Evolutionary conservation across 2,888 invertebrate genomes (phyloP).

Genomic region (Adela reaumurella): DNA sequence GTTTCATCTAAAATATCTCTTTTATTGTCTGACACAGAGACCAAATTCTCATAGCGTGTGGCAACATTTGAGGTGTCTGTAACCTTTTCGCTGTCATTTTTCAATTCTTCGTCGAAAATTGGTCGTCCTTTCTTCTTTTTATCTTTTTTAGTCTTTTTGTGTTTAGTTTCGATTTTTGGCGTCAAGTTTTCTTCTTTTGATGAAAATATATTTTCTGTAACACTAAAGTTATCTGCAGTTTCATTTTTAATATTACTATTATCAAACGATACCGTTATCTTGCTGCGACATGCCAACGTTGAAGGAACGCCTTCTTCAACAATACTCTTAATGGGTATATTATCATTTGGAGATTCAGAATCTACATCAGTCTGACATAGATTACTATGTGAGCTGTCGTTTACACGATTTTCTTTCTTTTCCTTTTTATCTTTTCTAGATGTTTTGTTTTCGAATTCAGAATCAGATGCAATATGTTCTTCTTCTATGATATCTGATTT

Average conservation of each 20-base stretch:
- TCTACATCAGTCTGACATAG: too few species aligned
- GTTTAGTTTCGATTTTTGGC: not conserved
- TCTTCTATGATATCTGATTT: not conserved
- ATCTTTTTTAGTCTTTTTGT: not conserved
- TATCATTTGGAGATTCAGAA: constrained; percentile 5
- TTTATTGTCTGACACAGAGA: too few species aligned
- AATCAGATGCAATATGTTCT: not conserved
- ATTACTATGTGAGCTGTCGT: too few species aligned
- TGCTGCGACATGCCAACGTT: constrained; percentile 2
- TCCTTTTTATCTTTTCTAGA: constrained; percentile 5
- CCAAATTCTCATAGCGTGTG: too few species aligned
- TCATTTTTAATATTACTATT: too few species aligned
- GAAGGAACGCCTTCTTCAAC: constrained; percentile 5
- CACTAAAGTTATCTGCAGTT: too few species aligned
- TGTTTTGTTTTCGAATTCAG: constrained; percentile 6
- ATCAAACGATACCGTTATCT: too few species aligned
- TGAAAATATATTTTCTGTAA: too few species aligned
- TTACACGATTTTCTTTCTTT: constrained; percentile 5
- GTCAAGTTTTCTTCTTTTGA: not conserved
- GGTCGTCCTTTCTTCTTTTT: constrained; percentile 1
- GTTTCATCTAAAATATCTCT: too few species aligned
- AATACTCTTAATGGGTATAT: not conserved
- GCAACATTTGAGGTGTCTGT: too few species aligned
- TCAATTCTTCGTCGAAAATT: too few species aligned
- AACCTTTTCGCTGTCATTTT: too few species aligned